A percentile compares a stretch with the other conserved stretches of the same genome.
These are phyloP conservation scores for Aselliscus stoliczkanus DNA, from an alignment of 2,797 vertebrate species.

Conservation along the genomic window DNA sequence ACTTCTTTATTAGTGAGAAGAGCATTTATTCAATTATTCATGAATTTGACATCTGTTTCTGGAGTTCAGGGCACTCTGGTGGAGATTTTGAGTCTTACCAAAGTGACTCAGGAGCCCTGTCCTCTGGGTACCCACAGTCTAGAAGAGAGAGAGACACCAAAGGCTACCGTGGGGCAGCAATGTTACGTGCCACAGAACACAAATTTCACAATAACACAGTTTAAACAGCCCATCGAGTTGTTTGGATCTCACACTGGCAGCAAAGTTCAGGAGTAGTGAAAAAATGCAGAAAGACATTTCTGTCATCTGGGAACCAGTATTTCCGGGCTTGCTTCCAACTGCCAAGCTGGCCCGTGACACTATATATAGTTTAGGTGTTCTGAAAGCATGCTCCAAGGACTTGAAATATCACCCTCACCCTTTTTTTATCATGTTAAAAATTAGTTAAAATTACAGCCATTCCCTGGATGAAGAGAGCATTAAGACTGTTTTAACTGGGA, in stretches of 20 bases:
- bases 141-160: background rate
- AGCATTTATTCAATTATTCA: conserved; percentile 53
- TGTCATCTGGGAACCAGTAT: background rate
- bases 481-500: background rate
- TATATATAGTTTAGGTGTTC: background rate
- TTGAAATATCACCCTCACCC: background rate
- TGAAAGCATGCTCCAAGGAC: background rate
- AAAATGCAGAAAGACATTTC: background rate
- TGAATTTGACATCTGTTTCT: conserved; percentile 25
- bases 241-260: background rate
- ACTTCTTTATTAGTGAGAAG: conserved; percentile 52
- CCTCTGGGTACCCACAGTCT: background rate
- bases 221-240: background rate
- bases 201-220: background rate
- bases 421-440: background rate
- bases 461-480: background rate
- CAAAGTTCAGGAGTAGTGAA: background rate
- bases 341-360: background rate
- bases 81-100: background rate
- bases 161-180: background rate
- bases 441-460: background rate
- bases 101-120: background rate
- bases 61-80: background rate
- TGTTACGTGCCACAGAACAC: background rate
- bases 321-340: background rate